Conservation (phyloP, 2,113 vertebrate genomes). For the Tupaia tana region DNA sequence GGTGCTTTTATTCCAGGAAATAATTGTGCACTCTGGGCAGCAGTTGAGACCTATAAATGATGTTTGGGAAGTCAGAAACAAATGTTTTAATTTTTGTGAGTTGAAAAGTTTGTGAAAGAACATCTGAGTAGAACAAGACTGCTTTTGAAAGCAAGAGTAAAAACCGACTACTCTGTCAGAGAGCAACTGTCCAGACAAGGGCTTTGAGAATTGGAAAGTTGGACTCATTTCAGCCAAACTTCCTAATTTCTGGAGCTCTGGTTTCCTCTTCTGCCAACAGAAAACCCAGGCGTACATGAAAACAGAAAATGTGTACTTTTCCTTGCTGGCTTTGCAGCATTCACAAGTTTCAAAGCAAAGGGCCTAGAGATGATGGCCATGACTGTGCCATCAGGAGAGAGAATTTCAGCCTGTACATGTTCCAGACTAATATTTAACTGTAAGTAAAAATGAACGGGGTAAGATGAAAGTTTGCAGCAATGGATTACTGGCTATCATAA, state of each 20-base stretch:
- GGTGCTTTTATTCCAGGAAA: slow-evolving; percentile 62
- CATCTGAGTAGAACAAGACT: slow-evolving; percentile 63
- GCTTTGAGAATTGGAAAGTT: slow-evolving; percentile 69
- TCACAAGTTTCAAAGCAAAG: slow-evolving; percentile 40
- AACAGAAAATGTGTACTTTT: slow-evolving; percentile 56
- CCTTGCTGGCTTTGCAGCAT: neutral
- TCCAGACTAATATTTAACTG: slow-evolving; percentile 19
- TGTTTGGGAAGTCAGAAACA: slow-evolving; percentile 69
- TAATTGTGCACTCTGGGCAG: slow-evolving; percentile 62
- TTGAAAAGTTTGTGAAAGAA: slow-evolving; percentile 68
- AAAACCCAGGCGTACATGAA: slow-evolving; percentile 37
- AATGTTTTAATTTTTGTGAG: slow-evolving; percentile 77
- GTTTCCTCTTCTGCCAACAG: slow-evolving; percentile 68
- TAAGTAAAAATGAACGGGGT: neutral
- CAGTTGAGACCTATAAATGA: slow-evolving; percentile 72
- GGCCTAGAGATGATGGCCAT: neutral
- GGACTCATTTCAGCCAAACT: slow-evolving; percentile 45
- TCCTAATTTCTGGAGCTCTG: slow-evolving; percentile 69
- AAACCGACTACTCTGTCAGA: slow-evolving; percentile 53
- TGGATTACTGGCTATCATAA: neutral
- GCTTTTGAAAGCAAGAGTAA: slow-evolving; percentile 58
- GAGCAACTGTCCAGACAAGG: slow-evolving; percentile 64
- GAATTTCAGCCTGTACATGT: neutral
- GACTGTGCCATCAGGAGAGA: neutral
- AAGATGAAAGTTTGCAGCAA: neutral